phyloP scores from a whole-genome alignment of 2,113 vertebrate species.

The Mastomys coucha region DNA sequence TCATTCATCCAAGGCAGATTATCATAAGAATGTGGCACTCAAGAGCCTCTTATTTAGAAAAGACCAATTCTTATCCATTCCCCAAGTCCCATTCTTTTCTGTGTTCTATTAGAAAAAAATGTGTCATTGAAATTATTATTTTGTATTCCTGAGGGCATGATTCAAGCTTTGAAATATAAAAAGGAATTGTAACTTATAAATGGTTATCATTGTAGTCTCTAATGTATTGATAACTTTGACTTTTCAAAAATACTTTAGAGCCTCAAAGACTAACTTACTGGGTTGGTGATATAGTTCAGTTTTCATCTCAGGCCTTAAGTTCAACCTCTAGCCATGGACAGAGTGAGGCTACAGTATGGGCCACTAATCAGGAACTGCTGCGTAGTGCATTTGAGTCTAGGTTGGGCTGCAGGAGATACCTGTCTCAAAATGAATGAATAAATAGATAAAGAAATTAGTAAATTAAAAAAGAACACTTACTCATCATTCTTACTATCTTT shows the following conservation, averaged over 20 bases:
- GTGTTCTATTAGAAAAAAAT: conserved; percentile 64
- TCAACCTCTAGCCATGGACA: neutral
- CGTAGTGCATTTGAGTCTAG: neutral
- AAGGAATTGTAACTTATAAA: conserved; percentile 45
- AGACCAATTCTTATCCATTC: conserved; percentile 65
- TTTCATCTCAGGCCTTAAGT: neutral
- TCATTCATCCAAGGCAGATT: conserved; percentile 56
- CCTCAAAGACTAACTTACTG: neutral
- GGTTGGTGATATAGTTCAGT: neutral
- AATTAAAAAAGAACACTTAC: neutral
- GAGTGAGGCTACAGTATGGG: neutral
- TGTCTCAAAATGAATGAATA: neutral
- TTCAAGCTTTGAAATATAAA: conserved; percentile 53
- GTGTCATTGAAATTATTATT: conserved; percentile 66
- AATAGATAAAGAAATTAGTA: neutral
- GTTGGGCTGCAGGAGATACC: neutral
- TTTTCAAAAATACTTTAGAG: conserved; percentile 43
- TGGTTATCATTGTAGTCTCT: conserved; percentile 31
- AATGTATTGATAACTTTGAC: conserved; percentile 61
- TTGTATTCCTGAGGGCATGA: conserved; percentile 47
- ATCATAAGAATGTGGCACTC: conserved; percentile 64
- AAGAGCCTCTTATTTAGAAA: conserved; percentile 70
- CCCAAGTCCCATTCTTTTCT: conserved; percentile 54
- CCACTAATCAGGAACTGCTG: neutral
- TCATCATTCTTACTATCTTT: neutral